Evolutionary conservation across 2,113 vertebrate genomes (phyloP).

Genomic region (Cyrtonyx montezumae): DNA sequence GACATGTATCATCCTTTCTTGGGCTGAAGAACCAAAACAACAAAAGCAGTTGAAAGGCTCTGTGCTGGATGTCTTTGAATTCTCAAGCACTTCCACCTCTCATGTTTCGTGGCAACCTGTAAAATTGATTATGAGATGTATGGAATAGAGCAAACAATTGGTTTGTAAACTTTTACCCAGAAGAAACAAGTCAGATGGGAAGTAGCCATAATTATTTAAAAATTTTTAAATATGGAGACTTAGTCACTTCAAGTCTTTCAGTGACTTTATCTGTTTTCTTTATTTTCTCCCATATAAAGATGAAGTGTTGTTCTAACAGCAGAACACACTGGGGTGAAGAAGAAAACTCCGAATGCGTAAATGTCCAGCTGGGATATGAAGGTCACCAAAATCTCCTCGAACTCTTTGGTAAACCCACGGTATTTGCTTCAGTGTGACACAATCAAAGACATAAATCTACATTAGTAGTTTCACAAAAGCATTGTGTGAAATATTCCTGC

Average conservation of each 20-base stretch:
- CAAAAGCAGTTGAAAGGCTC: neutral
- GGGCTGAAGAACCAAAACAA: conserved; percentile 33
- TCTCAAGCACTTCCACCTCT: neutral
- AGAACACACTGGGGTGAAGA: neutral
- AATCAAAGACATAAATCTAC: conserved; percentile 34
- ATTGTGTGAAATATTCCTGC: conserved; percentile 35
- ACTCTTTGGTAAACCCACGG: conserved; percentile 37
- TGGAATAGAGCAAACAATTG: neutral
- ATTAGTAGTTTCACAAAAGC: conserved; percentile 20
- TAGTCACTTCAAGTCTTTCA: neutral
- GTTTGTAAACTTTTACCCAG: neutral
- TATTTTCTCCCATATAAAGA: neutral
- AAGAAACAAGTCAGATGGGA: neutral
- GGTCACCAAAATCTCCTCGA: conserved; percentile 43
- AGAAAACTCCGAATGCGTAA: conserved; percentile 5
- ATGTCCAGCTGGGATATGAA: conserved; percentile 17
- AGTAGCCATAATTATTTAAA: neutral
- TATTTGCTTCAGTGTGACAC: conserved; percentile 25
- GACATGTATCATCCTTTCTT: neutral
- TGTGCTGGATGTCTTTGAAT: neutral
- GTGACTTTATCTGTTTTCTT: neutral
- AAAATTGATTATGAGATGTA: neutral
- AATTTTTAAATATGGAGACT: neutral
- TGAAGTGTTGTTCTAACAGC: neutral
- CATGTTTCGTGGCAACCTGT: neutral